Percentiles rank a stretch among this genome's conserved stretches.
Conservation (phyloP, 1,140 invertebrate species). For the Magallana angulata region DNA sequence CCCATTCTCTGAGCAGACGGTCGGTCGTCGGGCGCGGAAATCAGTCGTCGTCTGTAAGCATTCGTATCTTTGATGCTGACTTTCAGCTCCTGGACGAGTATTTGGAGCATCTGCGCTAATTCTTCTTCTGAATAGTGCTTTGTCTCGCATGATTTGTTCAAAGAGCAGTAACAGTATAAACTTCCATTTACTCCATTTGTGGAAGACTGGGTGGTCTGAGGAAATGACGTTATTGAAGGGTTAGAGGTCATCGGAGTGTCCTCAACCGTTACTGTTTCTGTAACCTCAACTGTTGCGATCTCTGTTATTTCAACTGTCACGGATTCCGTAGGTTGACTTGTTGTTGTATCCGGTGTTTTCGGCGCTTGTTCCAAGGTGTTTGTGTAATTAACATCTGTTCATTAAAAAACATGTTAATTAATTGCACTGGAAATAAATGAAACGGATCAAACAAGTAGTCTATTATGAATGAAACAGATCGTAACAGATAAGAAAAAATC, state of each 20-base stretch:
- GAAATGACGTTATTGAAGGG: neutral
- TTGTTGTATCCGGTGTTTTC: neutral
- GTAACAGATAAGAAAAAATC: too few species aligned
- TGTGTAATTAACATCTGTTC: neutral
- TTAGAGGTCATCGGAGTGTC: neutral
- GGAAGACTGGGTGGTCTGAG: neutral
- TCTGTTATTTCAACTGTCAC: neutral
- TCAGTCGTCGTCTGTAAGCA: constrained; percentile 49
- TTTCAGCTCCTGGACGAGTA: constrained; percentile 50
- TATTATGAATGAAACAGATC: too few species aligned
- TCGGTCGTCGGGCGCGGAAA: constrained; percentile 52
- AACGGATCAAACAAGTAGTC: too few species aligned
- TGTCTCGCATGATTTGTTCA: neutral
- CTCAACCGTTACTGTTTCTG: neutral
- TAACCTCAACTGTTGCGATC: neutral
- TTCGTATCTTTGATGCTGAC: constrained; percentile 51
- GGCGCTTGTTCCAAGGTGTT: neutral
- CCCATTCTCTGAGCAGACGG: constrained; percentile 54
- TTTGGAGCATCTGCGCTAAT: constrained; percentile 43
- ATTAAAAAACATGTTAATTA: too few species aligned
- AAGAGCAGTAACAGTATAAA: neutral
- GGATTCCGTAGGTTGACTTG: neutral
- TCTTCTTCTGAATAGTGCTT: constrained; percentile 49
- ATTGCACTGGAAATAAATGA: too few species aligned
- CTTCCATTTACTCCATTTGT: neutral